Percentiles rank a stretch among this genome's conserved stretches.
phyloP scores from a whole-genome alignment of 1,140 invertebrate genomes.

The Odontomachus brunneus region DNA sequence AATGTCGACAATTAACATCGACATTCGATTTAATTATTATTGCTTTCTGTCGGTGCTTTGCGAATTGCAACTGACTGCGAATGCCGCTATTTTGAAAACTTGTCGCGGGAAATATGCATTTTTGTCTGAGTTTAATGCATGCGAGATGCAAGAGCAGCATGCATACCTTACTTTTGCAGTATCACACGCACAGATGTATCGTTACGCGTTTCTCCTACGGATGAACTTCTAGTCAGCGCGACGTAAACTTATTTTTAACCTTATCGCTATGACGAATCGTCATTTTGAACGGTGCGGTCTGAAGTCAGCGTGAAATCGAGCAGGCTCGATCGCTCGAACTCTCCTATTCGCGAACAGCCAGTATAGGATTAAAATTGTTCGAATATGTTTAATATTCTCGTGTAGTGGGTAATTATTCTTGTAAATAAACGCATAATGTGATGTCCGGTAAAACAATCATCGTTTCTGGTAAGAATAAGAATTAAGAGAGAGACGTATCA shows the following conservation, averaged over 20 bases:
- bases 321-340: conserved; percentile 25
- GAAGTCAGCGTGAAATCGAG: conserved; percentile 1
- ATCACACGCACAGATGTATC: neutral
- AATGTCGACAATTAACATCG: too few species aligned
- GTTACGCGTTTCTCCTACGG: neutral
- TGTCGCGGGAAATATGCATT: neutral
- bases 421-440: neutral
- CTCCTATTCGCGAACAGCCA: neutral
- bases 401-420: conserved; percentile 18
- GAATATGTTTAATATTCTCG: conserved; percentile 31
- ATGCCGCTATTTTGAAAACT: neutral
- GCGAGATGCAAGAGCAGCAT: neutral
- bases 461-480: neutral
- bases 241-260: neutral
- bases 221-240: neutral
- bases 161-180: neutral
- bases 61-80: neutral
- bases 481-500: neutral
- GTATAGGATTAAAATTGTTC: conserved; percentile 17
- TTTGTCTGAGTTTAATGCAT: neutral
- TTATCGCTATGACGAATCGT: neutral
- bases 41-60: too few species aligned
- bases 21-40: too few species aligned
- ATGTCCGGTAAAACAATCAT: conserved; percentile 8
- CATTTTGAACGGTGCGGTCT: neutral